Conservation (phyloP, 2,888 invertebrate species). For the Phrixothrix hirtus region DNA sequence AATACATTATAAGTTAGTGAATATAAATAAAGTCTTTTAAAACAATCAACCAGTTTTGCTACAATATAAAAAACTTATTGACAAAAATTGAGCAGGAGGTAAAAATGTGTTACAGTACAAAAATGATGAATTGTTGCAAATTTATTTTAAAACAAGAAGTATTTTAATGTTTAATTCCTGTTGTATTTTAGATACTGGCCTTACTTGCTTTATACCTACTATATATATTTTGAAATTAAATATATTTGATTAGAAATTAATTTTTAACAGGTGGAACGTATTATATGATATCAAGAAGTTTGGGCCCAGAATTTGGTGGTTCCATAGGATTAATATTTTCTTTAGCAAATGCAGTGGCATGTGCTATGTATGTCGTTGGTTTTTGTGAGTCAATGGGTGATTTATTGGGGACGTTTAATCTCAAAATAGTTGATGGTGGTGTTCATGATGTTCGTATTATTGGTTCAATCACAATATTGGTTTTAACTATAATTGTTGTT, state of each 20-base stretch:
- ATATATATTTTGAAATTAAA: too few species aligned
- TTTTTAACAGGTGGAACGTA: slow-evolving; percentile 86
- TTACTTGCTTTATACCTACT: too few species aligned
- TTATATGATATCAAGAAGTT: slow-evolving; percentile 95
- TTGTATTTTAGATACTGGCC: too few species aligned
- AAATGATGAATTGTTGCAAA: too few species aligned
- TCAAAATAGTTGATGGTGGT: slow-evolving; percentile 68
- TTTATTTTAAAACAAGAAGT: too few species aligned
- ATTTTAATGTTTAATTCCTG: too few species aligned
- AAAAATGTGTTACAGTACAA: too few species aligned
- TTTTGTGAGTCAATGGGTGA: slow-evolving; percentile 90
- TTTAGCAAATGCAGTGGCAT: slow-evolving; percentile 94
- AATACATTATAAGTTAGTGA: too few species aligned
- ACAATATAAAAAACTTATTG: too few species aligned
- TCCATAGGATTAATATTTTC: slow-evolving; percentile 96
- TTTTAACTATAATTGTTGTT: slow-evolving; percentile 85
- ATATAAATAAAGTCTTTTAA: too few species aligned
- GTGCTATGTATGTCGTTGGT: slow-evolving; percentile 98
- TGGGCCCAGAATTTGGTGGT: slow-evolving; percentile 97
- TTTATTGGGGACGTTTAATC: slow-evolving; percentile 62
- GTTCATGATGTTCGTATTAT: slow-evolving; percentile 78
- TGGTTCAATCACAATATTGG: slow-evolving; percentile 79
- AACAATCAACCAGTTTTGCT: too few species aligned
- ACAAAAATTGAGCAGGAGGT: too few species aligned
- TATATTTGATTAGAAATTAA: background rate